Evolutionary conservation across 2,888 invertebrate species (phyloP), one percentile per base, ranked within the genome.

Genomic region (Notocelia uddmanniana): DNA sequence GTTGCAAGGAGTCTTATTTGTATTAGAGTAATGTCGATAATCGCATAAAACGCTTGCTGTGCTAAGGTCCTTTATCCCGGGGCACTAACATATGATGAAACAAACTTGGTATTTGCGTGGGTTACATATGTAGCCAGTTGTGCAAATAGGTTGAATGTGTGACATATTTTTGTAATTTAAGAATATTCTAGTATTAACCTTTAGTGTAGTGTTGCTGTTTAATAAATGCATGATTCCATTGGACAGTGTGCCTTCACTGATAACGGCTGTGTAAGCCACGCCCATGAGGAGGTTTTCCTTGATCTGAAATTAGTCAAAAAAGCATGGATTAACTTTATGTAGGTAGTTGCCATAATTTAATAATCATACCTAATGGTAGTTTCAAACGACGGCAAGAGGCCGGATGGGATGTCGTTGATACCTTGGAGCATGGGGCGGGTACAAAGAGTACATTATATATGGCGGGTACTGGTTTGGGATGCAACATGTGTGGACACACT

Each of bases 181-280:
- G 31, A n/a, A 21, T 23, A 55, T 55, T 26, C 31, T 31, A 21
- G 21, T 3, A 76, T 73, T 77, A 90, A 96, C 96, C 93, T 95
- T 95, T 55, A 97, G 89, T 76, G 95, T 95, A 2, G 96, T 96
- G 79, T 95, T 96, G 72, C 96, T 94, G 79, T 94, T 95, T 74
- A 96, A 85, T 72, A 96, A 84, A 77, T 94, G 93, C 74, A 96
- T 90, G 74, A 97, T 94, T 3, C 98, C 98, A 85, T 95, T 95
- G 77, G 94, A 94, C 9, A 97, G 90, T 15, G 97, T 96, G 19
- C 92, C 90, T 73, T 96, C 95, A 81, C 95, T 94, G 19, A 98
- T 87, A n/a, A 96, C 89, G 66, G 97, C 93, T 45, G 95, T 95
- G 82, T 96, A 98, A 9, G 97, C 96, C 10, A 97, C 94, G 1